These are phyloP conservation scores for Oryzias javanicus DNA, from an alignment of 2,113 vertebrate genomes.

Conservation along the genomic window DNA sequence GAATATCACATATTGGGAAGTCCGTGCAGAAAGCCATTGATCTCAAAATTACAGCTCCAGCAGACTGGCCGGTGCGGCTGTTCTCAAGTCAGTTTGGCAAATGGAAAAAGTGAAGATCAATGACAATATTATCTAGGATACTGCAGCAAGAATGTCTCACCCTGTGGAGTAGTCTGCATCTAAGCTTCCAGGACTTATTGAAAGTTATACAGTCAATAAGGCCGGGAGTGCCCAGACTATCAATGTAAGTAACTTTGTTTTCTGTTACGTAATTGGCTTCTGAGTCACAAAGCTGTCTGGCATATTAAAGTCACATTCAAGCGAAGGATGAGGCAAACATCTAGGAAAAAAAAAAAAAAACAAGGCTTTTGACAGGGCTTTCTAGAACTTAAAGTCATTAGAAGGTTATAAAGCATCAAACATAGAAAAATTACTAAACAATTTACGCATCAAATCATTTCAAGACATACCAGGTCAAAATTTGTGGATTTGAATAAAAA, in stretches of 20 bases:
- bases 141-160: background rate
- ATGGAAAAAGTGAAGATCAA: constrained; percentile 19
- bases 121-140: background rate
- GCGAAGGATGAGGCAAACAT: too few species aligned
- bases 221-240: background rate
- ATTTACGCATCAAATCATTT: too few species aligned
- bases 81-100: constrained; percentile 16
- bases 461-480: too few species aligned
- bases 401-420: too few species aligned
- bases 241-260: background rate
- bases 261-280: background rate
- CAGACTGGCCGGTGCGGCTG: constrained; percentile 1
- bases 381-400: too few species aligned
- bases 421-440: too few species aligned
- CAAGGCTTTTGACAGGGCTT: too few species aligned
- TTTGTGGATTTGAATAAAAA: too few species aligned
- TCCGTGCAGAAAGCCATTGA: constrained; percentile 16
- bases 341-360: too few species aligned
- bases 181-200: constrained; percentile 1
- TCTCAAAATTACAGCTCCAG: constrained; percentile 1
- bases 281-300: too few species aligned
- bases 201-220: background rate
- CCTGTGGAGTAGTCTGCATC: background rate
- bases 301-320: too few species aligned
- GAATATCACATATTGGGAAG: background rate